These are phyloP conservation scores for Clarias batrachus DNA, from an alignment of 2,113 vertebrate genomes.

Conservation along the genomic window DNA sequence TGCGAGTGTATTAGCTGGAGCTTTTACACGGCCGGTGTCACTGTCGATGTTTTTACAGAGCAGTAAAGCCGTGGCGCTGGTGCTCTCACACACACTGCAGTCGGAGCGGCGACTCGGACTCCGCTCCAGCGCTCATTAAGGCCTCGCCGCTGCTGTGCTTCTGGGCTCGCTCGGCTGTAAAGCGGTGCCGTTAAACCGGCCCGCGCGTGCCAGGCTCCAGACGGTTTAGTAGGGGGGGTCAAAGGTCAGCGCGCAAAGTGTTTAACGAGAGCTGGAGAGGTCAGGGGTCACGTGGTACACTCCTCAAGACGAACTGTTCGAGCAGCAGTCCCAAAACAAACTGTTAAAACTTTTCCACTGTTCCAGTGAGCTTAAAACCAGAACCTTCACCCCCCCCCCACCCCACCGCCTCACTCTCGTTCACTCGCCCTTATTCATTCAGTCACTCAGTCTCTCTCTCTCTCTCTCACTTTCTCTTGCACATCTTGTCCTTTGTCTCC, in stretches of 20 bases:
- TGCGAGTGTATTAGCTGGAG: not conserved
- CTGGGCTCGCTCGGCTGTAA: conserved; percentile 57
- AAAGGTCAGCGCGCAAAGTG: conserved; percentile 42
- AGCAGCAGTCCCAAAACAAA: conserved; percentile 64
- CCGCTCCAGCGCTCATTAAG: conserved; percentile 62
- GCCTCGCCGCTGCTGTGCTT: conserved; percentile 35
- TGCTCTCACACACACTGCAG: conserved; percentile 2
- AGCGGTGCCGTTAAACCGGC: conserved; percentile 30
- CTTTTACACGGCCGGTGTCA: not conserved
- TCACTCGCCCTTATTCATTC: not conserved
- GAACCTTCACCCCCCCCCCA: conserved; percentile 13
- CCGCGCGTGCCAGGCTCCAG: conserved; percentile 47
- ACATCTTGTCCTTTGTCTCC: not conserved
- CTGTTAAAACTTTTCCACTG: conserved; percentile 66
- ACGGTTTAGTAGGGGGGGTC: conserved; percentile 45
- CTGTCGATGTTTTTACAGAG: conserved; percentile 24
- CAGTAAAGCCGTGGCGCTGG: not conserved
- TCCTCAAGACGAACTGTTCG: conserved; percentile 50
- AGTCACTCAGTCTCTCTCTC: not conserved
- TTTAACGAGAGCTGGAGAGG: conserved; percentile 50
- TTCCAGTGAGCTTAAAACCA: conserved; percentile 46
- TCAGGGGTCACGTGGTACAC: conserved; percentile 55
- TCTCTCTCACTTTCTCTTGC: conserved; percentile 7
- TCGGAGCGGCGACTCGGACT: conserved; percentile 48
- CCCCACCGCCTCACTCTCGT: not conserved